Base-by-base conservation (phyloP, 2,888 invertebrate species). In the Cephus spinipes region DNA sequence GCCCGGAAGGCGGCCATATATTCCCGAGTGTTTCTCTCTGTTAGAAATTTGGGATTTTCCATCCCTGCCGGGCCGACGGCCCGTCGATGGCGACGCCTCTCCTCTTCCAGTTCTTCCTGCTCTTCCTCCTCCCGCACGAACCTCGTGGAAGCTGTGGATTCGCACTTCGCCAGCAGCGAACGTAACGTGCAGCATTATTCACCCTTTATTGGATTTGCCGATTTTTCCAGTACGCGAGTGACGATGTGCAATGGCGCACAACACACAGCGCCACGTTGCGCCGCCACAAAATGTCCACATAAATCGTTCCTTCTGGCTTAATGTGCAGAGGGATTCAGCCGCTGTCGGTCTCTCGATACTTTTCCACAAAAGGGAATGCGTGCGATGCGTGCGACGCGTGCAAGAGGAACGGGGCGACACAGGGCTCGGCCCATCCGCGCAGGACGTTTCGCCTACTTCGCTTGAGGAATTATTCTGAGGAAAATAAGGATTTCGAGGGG, bases 1-100 rank as follows among this genome's bases (percentile, higher is more conserved):
- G 83, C 84, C 88, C 91, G 91, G 91, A 91, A 91, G 90, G 87
- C 88, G 87, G 86, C 88, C 89, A 84, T 87, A 89, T 89, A 89
- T 90, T 75, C 78, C 68, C 87, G 87, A 85, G 87, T 86, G 88
- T 89, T 90, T 89, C 90, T 89, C 89, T 88, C 90, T 85, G 88
- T 89, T 87, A 85, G 85, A 87, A 90, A 88, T 89, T 87, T 88
- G 84, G 75, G 83, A 78, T 86, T 88, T 89, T 86, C 84, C 85
- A 73, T 79, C 77, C 73, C 75, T 79, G 75, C 34, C 74, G 76
- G 74, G 73, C 73, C 76, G 77, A 78, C 76, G 73, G 73, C 73
- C 76, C 73, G 76, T 76, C 73, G 68, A 68, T 36, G 68, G 73
- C 34, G 73, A 76, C 32, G 68, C 23, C 36, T 73, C 36, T 69